Evolutionary conservation across 2,797 vertebrate genomes (phyloP).

Genomic region (Scleropages formosus): DNA sequence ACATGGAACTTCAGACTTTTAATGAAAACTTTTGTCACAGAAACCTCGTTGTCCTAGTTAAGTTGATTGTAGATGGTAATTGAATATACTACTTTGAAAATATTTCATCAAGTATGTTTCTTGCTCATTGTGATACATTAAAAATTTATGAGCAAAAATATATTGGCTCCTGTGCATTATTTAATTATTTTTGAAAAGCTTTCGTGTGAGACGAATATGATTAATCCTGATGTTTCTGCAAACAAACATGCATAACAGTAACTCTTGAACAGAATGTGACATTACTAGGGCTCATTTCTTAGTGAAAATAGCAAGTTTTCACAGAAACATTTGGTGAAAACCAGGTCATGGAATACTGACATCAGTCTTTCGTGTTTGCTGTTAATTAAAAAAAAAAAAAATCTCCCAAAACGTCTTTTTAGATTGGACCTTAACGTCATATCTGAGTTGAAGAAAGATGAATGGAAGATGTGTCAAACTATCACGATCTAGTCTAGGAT

Average conservation of each 20-base stretch:
- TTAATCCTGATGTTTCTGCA: neutral
- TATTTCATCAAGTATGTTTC: slow-evolving; percentile 99
- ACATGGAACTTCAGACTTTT: slow-evolving; percentile 96
- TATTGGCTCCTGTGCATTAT: slow-evolving; percentile 36
- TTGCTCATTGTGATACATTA: slow-evolving; percentile 99
- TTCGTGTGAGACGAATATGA: neutral
- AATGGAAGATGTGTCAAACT: neutral
- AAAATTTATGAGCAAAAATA: slow-evolving; percentile 93
- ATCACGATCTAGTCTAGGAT: neutral
- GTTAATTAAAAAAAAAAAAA: no score
- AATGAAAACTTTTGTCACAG: slow-evolving; percentile 97
- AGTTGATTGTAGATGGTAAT: slow-evolving; percentile 99
- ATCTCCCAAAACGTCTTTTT: no score
- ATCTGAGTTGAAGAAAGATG: neutral
- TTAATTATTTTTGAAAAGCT: neutral
- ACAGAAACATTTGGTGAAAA: slow-evolving; percentile 7
- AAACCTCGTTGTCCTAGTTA: slow-evolving; percentile 99
- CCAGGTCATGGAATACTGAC: neutral
- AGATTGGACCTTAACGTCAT: neutral
- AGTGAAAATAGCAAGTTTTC: neutral
- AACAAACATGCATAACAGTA: neutral
- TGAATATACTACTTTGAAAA: slow-evolving; percentile 99
- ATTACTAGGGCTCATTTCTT: neutral
- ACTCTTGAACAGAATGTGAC: neutral
- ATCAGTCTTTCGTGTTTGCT: no score